Base-by-base conservation (phyloP, 2,113 vertebrate species). In the Barbus barbus region DNA sequence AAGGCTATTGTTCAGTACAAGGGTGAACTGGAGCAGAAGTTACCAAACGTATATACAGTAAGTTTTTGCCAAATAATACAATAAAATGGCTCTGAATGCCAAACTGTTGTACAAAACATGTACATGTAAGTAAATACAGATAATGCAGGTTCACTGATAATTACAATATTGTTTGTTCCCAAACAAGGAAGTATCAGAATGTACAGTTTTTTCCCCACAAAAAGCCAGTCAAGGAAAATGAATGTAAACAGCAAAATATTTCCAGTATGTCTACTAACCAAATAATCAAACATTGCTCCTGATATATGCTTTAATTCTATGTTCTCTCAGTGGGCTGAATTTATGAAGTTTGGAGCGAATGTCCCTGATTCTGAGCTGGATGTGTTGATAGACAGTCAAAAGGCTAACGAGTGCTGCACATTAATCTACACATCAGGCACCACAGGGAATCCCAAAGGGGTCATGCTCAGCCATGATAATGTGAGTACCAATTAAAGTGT, bases 381-480 rank as follows among this genome's bases (percentile, higher is more conserved):
- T 65, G 85, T 85, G 6, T 20, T 94, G 51, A 95, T 94, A 6
- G 61, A 83, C 53, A 90, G 91, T 61, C 95, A 94, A 28, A 92
- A 89, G 2, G 87, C 94, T 60, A 95, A 96, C 28, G 91, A 96
- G 85, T 95, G 95, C 91, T 96, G 95, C 44, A 89, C 81, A 0
- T 91, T 96, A 75, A 95, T 96, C 88, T 96, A 94, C 31, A 94
- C 95, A 2, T 94, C 94, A 31, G 95, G 93, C 73, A 92, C 93
- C 56, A 95, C 95, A 9, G 94, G 94, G 7, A 89, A 89, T 67
- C 93, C 94, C 0, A 95, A 95, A 92, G 95, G 93, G 26, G 94
- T 93, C 84, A 95, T 96, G 95, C 82, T 96, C 89, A 96, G 95
- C 86, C 95, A 96, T 13, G 95, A 96, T 82, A 96, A 96, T 56